phyloP scores from a whole-genome alignment of 2,888 invertebrate species.

The Ceraclea dissimilis region DNA sequence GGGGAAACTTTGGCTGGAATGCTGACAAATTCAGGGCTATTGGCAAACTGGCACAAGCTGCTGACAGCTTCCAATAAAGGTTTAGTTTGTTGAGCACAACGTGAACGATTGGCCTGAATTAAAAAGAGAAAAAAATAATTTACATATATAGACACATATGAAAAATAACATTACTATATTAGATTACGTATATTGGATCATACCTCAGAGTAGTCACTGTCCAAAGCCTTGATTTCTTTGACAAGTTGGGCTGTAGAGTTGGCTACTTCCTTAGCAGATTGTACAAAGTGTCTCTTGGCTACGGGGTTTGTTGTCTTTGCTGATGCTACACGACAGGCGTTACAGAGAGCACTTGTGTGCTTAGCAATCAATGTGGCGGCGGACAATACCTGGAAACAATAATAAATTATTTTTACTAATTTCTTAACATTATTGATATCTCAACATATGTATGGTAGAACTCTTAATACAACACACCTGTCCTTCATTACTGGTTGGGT shows the following conservation, averaged over 20 bases:
- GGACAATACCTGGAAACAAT: slow-evolving; percentile 59
- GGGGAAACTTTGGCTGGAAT: slow-evolving; percentile 86
- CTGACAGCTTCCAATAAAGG: slow-evolving; percentile 88
- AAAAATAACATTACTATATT: background rate
- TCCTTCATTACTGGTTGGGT: slow-evolving; percentile 65
- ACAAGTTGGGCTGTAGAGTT: slow-evolving; percentile 91
- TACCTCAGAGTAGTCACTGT: slow-evolving; percentile 74
- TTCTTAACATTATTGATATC: background rate
- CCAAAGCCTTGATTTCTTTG: slow-evolving; percentile 86
- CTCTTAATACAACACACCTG: slow-evolving; percentile 39
- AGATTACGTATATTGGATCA: no score
- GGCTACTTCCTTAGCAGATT: slow-evolving; percentile 95
- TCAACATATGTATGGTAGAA: background rate
- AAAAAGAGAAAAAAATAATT: background rate
- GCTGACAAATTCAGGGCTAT: slow-evolving; percentile 87
- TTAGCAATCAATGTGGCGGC: slow-evolving; percentile 93
- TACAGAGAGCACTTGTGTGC: slow-evolving; percentile 92
- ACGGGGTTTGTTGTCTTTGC: slow-evolving; percentile 83
- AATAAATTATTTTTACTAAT: background rate
- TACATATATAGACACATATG: background rate
- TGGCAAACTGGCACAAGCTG: slow-evolving; percentile 86
- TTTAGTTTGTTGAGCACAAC: slow-evolving; percentile 69
- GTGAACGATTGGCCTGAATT: slow-evolving; percentile 53
- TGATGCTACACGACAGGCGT: slow-evolving; percentile 89
- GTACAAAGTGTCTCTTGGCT: slow-evolving; percentile 94